phyloP scores from a whole-genome alignment of 2,797 vertebrate genomes.

The Pampus argenteus region DNA sequence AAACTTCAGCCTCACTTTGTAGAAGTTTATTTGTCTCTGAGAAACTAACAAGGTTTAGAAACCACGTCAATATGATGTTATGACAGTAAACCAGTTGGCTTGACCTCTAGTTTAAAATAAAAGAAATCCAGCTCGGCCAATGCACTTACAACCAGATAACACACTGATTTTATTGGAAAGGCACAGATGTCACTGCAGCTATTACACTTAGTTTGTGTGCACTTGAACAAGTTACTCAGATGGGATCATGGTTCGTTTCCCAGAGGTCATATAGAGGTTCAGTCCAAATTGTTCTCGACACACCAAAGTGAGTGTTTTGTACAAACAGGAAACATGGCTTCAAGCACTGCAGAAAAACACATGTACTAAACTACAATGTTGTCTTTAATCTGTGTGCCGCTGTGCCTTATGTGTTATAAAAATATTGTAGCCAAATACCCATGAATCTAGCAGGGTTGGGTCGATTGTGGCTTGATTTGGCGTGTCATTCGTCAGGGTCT shows the following conservation, averaged over 20 bases:
- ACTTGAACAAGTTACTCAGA: conserved; percentile 14
- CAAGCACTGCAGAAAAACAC: neutral
- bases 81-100: conserved; percentile 43
- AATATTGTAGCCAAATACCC: neutral
- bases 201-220: conserved; percentile 4
- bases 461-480: too few relatives aligned
- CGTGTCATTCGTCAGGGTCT: neutral
- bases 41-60: conserved; percentile 47
- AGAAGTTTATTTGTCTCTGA: conserved; percentile 1
- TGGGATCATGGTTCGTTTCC: conserved; percentile 19
- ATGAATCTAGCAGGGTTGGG: neutral
- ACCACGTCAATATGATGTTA: conserved; percentile 47
- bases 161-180: conserved; percentile 23
- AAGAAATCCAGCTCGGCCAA: conserved; percentile 7
- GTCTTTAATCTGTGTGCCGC: neutral
- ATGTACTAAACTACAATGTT: neutral
- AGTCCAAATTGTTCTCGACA: conserved; percentile 17
- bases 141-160: conserved; percentile 39
- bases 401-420: neutral
- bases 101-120: conserved; percentile 39
- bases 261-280: conserved; percentile 23
- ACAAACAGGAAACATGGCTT: neutral
- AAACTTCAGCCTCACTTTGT: conserved; percentile 23
- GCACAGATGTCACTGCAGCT: conserved; percentile 15
- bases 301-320: neutral